Conservation (phyloP, 2,888 invertebrate genomes). For the Diaperis boleti region DNA sequence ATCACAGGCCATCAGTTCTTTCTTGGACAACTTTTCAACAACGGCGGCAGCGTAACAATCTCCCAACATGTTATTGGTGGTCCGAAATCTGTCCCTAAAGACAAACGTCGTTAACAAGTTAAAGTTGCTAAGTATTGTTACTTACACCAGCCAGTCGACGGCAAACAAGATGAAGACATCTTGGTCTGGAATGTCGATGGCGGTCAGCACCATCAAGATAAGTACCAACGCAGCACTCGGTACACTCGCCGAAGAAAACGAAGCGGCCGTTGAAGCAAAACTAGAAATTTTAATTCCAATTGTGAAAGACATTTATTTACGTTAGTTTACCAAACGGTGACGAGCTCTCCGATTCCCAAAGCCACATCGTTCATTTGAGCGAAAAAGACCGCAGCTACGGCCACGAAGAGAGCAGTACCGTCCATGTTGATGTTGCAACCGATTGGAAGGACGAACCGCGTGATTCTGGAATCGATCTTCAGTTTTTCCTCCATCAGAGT, state of each 20-base stretch:
- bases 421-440: constrained; percentile 96
- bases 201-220: constrained; percentile 82
- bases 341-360: constrained; percentile 84
- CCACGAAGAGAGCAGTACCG: constrained; percentile 89
- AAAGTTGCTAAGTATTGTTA: constrained; percentile 59
- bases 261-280: constrained; percentile 85
- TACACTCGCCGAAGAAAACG: constrained; percentile 89
- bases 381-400: constrained; percentile 88
- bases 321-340: constrained; percentile 82
- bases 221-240: constrained; percentile 88
- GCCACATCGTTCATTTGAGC: constrained; percentile 88
- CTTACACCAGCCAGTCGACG: constrained; percentile 93
- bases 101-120: no score
- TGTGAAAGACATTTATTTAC: background rate
- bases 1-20: constrained; percentile 83
- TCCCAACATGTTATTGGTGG: constrained; percentile 89
- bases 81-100: constrained; percentile 83
- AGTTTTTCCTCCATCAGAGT: constrained; percentile 79
- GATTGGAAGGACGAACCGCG: constrained; percentile 89
- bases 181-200: constrained; percentile 84
- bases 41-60: constrained; percentile 90
- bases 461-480: constrained; percentile 83
- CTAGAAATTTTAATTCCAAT: constrained; percentile 63
- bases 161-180: constrained; percentile 88
- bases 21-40: constrained; percentile 85